Evolutionary conservation across 2,797 vertebrate genomes (phyloP), one percentile per base, ranked within the genome.

Genomic region (Epinephelus coioides): DNA sequence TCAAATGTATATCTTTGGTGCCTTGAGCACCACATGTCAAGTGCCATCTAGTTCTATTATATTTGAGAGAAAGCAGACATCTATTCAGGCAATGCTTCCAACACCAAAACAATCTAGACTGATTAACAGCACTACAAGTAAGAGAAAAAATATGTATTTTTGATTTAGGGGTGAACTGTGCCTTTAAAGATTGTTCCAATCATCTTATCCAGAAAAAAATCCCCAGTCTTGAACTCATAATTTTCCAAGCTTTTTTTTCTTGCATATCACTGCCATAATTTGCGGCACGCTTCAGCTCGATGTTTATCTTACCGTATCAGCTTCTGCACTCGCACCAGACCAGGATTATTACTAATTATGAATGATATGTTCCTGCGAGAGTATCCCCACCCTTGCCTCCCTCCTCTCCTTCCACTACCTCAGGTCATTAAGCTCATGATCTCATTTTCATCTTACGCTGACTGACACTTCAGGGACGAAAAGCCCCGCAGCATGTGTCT

Each of bases 391-490:
- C 76, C 67, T 49, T 21, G 30, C 34, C 47, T 63, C 73, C 55
- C 21, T 51, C 8, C 23, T 76, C 54, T 66, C 50, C 25, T 34
- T 47, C 25, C 14, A 17, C 75, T 43, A 73, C 76, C 72, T 69
- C 49, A 19, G 30, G 70, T 76, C 82, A 61, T 81, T 77, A 79
- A 78, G 75, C 73, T 60, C 81, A 87, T 83, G 83, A 90, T 76
- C 63, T 91, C 75, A 86, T 89, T 83, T 78, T 83, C 74, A 73
- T 78, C 66, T 81, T 75, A 68, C 4, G 38, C 57, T 85, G 75
- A 85, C 13, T 62, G 82, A 86, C 88, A 81, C 81, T 70, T 83
- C 46, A 19, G 89, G 76, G 84, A 85, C 27, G 2, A n/a, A 46
- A n/a, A 71, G 76, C 75, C 66, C 56, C 43, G 46, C 12, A 59